Evolutionary conservation across 2,113 vertebrate genomes (phyloP).

Genomic region (Lampris megalopsis): DNA sequence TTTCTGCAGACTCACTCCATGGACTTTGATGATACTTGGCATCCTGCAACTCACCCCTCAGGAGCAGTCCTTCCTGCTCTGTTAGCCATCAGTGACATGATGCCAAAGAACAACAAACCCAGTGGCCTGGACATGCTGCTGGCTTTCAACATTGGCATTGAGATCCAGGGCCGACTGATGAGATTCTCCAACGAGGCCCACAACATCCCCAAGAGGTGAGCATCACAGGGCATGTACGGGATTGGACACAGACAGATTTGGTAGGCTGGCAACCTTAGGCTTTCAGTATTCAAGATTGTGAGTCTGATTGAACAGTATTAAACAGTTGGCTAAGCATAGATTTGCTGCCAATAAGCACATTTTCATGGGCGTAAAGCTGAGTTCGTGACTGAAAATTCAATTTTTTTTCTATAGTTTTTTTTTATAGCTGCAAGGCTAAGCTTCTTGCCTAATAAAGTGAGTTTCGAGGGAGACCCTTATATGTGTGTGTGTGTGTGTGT

Average conservation of each 20-base stretch:
- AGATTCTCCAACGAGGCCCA: constrained; percentile 88
- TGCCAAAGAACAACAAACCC: constrained; percentile 82
- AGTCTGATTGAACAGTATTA: not conserved
- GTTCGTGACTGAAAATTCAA: too few species aligned
- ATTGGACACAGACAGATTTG: not conserved
- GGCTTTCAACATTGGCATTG: constrained; percentile 89
- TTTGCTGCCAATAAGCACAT: not conserved
- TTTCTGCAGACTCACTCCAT: constrained; percentile 87
- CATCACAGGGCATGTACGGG: not conserved
- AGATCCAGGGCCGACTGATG: constrained; percentile 90
- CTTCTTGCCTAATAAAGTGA: not conserved
- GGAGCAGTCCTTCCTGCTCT: constrained; percentile 89
- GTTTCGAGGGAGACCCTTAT: not conserved
- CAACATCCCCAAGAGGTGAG: constrained; percentile 90
- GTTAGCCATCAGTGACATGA: constrained; percentile 87
- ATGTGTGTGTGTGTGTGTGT: constrained; percentile 25
- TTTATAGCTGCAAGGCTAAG: not conserved
- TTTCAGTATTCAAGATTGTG: not conserved
- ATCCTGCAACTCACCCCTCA: constrained; percentile 90
- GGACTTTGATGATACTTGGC: constrained; percentile 94
- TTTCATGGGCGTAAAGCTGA: not conserved
- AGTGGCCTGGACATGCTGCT: constrained; percentile 86
- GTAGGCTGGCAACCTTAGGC: not conserved
- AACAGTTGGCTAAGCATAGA: not conserved
- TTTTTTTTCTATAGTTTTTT: not conserved